Percentiles rank a stretch among this genome's conserved stretches.
Evolutionary conservation across 2,797 vertebrate species (phyloP).

Genomic region (Notamacropus eugenii): DNA sequence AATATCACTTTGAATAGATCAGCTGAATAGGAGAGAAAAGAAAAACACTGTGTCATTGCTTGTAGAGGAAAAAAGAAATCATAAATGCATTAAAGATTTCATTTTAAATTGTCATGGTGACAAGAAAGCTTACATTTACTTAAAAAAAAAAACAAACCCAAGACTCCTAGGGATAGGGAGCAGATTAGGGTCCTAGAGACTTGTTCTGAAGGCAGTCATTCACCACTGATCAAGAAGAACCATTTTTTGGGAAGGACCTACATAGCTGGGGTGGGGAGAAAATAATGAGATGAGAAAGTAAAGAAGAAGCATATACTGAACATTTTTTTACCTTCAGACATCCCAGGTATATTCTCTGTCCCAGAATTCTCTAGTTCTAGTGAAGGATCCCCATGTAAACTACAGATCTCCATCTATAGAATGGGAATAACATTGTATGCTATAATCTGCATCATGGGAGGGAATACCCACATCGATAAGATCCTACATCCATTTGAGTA

Average conservation of each 20-base stretch:
- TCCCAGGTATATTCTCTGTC: neutral
- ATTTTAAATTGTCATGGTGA: neutral
- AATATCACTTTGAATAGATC: neutral
- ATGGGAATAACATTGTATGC: neutral
- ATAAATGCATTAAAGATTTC: too few relatives aligned
- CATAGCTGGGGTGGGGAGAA: neutral
- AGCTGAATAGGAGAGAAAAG: neutral
- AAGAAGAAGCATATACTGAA: neutral
- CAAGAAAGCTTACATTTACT: neutral
- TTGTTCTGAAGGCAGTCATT: neutral
- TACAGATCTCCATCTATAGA: neutral
- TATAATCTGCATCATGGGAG: neutral
- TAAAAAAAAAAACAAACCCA: rapidly evolving
- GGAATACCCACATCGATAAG: neutral
- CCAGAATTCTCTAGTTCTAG: neutral
- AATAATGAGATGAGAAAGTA: neutral
- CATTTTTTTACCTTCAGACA: neutral
- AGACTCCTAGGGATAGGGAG: neutral
- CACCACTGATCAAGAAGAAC: neutral
- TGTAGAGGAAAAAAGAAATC: neutral
- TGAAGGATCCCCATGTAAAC: neutral
- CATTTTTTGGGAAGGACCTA: neutral
- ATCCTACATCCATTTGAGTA: neutral
- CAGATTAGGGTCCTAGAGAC: neutral
- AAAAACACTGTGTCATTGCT: neutral